phyloP scores from a whole-genome alignment of 1,140 invertebrate species.

The Drosophila bipectinata region DNA sequence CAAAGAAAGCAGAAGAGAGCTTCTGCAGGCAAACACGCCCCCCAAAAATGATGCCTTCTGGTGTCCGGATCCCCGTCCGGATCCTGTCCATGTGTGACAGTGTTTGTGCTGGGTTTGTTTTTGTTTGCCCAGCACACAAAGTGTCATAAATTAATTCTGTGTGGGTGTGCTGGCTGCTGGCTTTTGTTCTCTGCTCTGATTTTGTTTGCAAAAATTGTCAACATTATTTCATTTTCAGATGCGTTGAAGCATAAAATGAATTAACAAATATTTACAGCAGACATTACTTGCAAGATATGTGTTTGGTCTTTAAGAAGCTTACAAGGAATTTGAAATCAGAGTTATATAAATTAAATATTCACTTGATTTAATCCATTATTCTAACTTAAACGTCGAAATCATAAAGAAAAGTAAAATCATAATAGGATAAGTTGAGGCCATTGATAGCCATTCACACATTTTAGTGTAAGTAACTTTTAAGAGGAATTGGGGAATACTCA shows the following conservation, averaged over 20 bases:
- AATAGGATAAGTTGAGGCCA: background rate
- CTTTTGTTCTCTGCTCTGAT: conserved; percentile 47
- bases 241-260: conserved; percentile 26
- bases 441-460: background rate
- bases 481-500: conserved; percentile 10
- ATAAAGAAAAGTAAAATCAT: background rate
- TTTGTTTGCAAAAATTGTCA: conserved; percentile 52
- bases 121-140: conserved; percentile 49
- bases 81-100: conserved; percentile 4
- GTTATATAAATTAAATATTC: background rate
- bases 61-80: conserved; percentile 1
- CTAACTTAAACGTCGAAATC: background rate
- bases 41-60: conserved; percentile 47
- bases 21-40: conserved; percentile 51
- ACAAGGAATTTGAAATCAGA: background rate
- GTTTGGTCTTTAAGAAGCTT: background rate
- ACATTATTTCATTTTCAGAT: conserved; percentile 48
- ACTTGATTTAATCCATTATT: background rate
- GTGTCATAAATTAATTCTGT: conserved; percentile 60
- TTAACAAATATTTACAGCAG: conserved; percentile 38
- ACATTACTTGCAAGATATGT: background rate
- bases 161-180: conserved; percentile 18
- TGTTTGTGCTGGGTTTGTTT: conserved; percentile 23
- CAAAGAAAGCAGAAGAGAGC: conserved; percentile 15
- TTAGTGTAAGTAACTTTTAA: background rate